Percentiles rank a stretch among this genome's conserved stretches.
Evolutionary conservation across 2,888 invertebrate genomes (phyloP).

Genomic region (Caenorhabditis sinica): DNA sequence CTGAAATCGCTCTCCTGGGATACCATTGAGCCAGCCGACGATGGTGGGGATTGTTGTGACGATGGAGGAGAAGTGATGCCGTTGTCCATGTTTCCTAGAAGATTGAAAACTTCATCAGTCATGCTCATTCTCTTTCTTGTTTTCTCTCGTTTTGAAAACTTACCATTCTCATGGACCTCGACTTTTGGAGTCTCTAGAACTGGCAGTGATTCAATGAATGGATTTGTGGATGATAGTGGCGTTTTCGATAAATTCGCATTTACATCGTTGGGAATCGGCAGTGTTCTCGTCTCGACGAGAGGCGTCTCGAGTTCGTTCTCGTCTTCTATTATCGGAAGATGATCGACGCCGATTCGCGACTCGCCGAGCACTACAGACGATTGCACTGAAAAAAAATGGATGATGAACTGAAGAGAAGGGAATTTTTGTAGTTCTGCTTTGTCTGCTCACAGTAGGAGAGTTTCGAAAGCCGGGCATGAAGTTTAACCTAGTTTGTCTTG

Average conservation of each 20-base stretch:
- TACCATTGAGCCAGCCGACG: constrained; percentile 26
- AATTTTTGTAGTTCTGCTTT: too few species aligned
- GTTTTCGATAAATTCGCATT: constrained; percentile 44
- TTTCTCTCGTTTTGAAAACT: background rate
- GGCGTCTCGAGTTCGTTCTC: constrained; percentile 72
- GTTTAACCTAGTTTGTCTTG: too few species aligned
- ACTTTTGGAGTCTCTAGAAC: constrained; percentile 38
- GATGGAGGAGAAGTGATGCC: constrained; percentile 11
- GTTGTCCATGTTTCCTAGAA: constrained; percentile 33
- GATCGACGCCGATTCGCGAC: constrained; percentile 72
- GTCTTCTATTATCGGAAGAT: constrained; percentile 75
- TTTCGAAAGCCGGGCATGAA: too few species aligned
- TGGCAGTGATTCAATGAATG: constrained; percentile 15
- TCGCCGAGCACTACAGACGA: constrained; percentile 72
- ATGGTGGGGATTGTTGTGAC: constrained; percentile 28
- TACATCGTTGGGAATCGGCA: constrained; percentile 43
- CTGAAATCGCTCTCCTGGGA: constrained; percentile 55
- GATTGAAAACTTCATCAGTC: constrained; percentile 36
- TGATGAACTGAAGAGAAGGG: too few species aligned
- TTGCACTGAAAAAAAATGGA: constrained; percentile 68
- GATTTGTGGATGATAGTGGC: background rate
- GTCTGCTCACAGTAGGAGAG: too few species aligned
- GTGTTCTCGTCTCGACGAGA: constrained; percentile 68
- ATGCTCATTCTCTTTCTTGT: constrained; percentile 24
- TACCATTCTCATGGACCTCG: constrained; percentile 47